Evolutionary conservation across 2,113 vertebrate genomes (phyloP), one percentile per base, ranked within the genome.

Genomic region (Rhea pennata): DNA sequence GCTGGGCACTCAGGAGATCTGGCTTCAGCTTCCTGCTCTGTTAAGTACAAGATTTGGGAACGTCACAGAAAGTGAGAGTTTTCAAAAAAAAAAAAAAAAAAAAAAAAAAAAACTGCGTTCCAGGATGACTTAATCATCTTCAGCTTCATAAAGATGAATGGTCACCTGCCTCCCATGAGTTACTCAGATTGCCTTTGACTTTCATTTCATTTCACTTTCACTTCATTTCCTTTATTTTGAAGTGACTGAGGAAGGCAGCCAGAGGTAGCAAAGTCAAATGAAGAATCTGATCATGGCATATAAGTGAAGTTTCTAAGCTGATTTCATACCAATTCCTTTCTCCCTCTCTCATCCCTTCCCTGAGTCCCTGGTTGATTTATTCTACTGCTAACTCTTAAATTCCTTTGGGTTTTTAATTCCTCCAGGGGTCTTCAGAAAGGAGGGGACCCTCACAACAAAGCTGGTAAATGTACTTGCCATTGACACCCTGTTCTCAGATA

Each of bases 401-500:
- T 62, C 84, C 46, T 36, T 21, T 64, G 40, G 24, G 29, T 46
- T 83, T 94, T 89, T 59, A 13, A 59, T 70, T 73, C 74, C 40
- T 21, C 14, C 64, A 89, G 73, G 76, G 66, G 27, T 64, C 44
- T 91, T 92, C 22, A 44, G 1, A 8, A 84, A 84, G 54, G 96
- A 61, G 6, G 96, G 96, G 75, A 93, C 58, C 64, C 82, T 98
- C 80, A 54, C 26, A 8, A 77, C 97, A 83, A 98, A 97, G 83
- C 87, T 96, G 31, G 96, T 98, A 4, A 93, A 97, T 0, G 93
- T 97, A 22, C 19, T 19, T 27, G 94, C 97, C 67, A 31, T 98
- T 12, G 97, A 98, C 87, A 71, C 48, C 73, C 64, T 90, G 33
- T 98, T 98, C 92, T 75, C 59, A 1, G 96, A 97, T 9, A 79